These are phyloP conservation scores for Phocoena sinus DNA, from an alignment of 2,113 vertebrate genomes.

Conservation along the genomic window DNA sequence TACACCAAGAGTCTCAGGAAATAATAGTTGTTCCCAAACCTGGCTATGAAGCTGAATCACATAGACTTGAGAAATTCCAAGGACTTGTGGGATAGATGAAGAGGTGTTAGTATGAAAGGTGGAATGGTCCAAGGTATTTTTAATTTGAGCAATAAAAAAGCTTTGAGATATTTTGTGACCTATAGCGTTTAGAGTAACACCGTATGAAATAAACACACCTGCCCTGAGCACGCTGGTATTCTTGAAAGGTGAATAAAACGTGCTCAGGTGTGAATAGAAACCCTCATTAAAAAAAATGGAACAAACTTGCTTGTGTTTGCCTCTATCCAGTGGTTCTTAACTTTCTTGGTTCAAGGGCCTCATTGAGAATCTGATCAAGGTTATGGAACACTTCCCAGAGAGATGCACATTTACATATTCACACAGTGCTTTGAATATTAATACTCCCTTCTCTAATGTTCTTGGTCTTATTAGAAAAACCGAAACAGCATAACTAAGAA, in stretches of 20 bases:
- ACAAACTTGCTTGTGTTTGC: constrained; percentile 40
- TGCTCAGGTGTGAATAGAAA: constrained; percentile 21
- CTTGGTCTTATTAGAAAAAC: constrained; percentile 62
- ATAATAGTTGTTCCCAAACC: neutral
- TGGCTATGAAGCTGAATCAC: neutral
- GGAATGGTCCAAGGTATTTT: neutral
- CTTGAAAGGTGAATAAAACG: neutral
- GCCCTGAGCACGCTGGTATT: neutral
- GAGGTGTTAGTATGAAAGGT: neutral
- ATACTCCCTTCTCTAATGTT: constrained; percentile 52
- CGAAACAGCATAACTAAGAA: constrained; percentile 55
- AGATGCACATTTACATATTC: constrained; percentile 64
- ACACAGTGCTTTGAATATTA: constrained; percentile 68
- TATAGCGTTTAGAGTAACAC: neutral
- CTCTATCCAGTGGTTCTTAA: constrained; percentile 48
- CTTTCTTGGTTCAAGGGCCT: constrained; percentile 56
- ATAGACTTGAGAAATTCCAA: neutral
- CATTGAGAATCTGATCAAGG: constrained; percentile 67
- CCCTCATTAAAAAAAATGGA: constrained; percentile 1
- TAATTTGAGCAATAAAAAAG: neutral
- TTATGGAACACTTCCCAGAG: constrained; percentile 66
- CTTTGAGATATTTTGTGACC: neutral
- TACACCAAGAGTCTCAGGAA: neutral
- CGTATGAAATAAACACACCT: neutral
- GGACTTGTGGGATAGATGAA: neutral